Percentiles rank a stretch among this genome's conserved stretches.
Evolutionary conservation across 2,888 invertebrate genomes (phyloP).

Genomic region (Cosmopolites sordidus): DNA sequence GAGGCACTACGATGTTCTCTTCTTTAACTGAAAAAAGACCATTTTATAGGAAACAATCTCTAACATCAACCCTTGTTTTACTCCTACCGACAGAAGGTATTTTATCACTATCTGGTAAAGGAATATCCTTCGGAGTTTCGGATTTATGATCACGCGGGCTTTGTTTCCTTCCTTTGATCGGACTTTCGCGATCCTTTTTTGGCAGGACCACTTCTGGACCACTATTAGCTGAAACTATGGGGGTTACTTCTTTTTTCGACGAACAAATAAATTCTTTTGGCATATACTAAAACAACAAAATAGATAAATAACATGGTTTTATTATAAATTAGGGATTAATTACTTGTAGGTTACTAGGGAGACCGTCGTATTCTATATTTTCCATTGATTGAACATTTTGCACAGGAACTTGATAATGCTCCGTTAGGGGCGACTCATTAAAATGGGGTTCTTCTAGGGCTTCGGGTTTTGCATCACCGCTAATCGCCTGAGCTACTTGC

Average conservation of each 20-base stretch:
- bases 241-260: slow-evolving; percentile 47
- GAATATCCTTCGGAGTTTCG: slow-evolving; percentile 27
- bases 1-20: slow-evolving; percentile 18
- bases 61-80: background rate
- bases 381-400: slow-evolving; percentile 32
- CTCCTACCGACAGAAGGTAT: slow-evolving; percentile 32
- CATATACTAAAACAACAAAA: slow-evolving; percentile 38
- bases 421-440: slow-evolving; percentile 12
- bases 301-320: no score
- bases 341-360: slow-evolving; percentile 47
- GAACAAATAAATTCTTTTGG: slow-evolving; percentile 45
- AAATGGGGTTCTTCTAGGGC: slow-evolving; percentile 25
- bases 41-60: background rate
- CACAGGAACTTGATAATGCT: slow-evolving; percentile 27
- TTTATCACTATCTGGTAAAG: slow-evolving; percentile 30
- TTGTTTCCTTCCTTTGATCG: slow-evolving; percentile 42
- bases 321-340: no score
- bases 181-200: slow-evolving; percentile 48
- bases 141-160: slow-evolving; percentile 27
- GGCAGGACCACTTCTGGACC: slow-evolving; percentile 61
- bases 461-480: slow-evolving; percentile 29
- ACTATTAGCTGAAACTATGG: slow-evolving; percentile 67
- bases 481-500: slow-evolving; percentile 39
- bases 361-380: slow-evolving; percentile 42
- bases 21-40: slow-evolving; percentile 20